These are phyloP conservation scores for Hippopotamus amphibius DNA, from an alignment of 2,113 vertebrate species.

Conservation along the genomic window DNA sequence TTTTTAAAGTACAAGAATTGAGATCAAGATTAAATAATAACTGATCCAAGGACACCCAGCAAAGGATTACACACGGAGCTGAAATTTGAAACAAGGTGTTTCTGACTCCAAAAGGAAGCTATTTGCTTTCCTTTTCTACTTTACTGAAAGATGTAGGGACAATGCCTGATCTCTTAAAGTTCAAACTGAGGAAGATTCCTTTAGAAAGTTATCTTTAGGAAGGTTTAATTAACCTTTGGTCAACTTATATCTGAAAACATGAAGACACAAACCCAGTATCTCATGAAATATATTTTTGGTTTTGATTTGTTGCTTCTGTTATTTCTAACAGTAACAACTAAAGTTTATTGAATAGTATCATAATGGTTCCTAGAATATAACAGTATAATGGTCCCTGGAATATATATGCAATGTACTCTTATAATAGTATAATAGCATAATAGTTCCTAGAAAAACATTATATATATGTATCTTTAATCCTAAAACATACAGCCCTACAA, in stretches of 20 bases:
- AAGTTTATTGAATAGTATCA: not conserved
- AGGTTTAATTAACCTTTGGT: not conserved
- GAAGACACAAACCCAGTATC: not conserved
- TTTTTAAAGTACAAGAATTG: not conserved
- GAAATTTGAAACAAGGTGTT: not conserved
- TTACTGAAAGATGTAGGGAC: not conserved
- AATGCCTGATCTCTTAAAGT: not conserved
- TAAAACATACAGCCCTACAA: not conserved
- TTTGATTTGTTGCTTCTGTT: not conserved
- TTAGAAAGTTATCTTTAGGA: not conserved
- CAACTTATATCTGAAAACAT: not conserved
- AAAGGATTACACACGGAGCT: not conserved
- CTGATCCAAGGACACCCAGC: not conserved
- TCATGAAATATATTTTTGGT: not conserved
- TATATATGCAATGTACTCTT: not conserved
- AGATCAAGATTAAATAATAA: not conserved
- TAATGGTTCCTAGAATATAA: not conserved
- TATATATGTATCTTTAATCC: not conserved
- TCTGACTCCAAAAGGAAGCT: not conserved
- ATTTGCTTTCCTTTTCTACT: not conserved
- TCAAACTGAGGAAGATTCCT: not conserved
- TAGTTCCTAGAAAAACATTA: not conserved
- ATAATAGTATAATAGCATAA: not conserved
- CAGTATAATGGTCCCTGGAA: not conserved
- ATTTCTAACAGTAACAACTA: not conserved